Evolutionary conservation across 2,113 vertebrate genomes (phyloP), one percentile per base, ranked within the genome.

Genomic region (Saccopteryx bilineata): DNA sequence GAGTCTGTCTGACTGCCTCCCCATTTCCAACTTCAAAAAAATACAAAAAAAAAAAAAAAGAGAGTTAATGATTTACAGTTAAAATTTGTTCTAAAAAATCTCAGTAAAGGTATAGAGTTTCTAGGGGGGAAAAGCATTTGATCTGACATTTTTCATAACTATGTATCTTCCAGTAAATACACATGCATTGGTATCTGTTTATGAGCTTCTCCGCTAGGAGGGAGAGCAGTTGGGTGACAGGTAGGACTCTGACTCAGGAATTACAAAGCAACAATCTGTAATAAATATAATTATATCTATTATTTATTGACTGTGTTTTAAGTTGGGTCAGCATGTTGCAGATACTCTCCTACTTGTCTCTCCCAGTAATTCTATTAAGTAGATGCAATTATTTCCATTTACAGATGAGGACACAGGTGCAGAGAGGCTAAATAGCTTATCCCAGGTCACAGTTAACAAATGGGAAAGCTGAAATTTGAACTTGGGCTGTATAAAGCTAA

Each of bases 291-390:
- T 96, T 69, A 88, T 10, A 31, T 69, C 61, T 68, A 54, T 85
- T 95, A 71, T 84, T 46, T 82, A 78, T 58, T 81, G 83, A 48
- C 56, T 75, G 28, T 61, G 63, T 76, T 72, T 68, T 61, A 24
- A 79, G 78, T 1, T 61, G 50, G 94, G 83, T 80, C 90, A 89
- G 17, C 26, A 61, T 33, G 84, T 93, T 92, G 61, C 87, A 90
- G 91, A 87, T 72, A 95, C 52, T 87, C 60, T 72, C 90, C 74
- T 86, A 66, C 48, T 94, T 96, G 52, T 72, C 61, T 76, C n/a
- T 93, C 19, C 76, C 3, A 52, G 89, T 21, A 92, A 46, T 17
- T 65, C 46, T 33, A 23, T 94, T 79, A 91, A 86, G 80, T 74
- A 85, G 17, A 17, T 87, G 71, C 17, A 74, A 79, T 87, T 61